Evolutionary conservation across 2,797 vertebrate genomes (phyloP).

Genomic region (Nannoperca obscura): DNA sequence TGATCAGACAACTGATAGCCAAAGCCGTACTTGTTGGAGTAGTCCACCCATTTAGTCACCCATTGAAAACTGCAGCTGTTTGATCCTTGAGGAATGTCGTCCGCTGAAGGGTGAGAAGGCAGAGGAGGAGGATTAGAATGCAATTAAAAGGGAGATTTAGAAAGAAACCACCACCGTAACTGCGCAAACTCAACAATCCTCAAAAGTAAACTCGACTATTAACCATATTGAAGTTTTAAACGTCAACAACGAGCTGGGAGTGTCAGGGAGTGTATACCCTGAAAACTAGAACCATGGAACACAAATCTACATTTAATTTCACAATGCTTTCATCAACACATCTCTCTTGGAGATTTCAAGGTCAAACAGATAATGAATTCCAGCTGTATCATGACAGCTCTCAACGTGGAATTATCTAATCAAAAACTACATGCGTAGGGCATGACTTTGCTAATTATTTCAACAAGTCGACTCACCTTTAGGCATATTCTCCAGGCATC

Average conservation of each 20-base stretch:
- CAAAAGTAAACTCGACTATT: background rate
- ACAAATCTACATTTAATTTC: background rate
- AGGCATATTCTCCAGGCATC: constrained; percentile 96
- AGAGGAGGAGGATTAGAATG: constrained; percentile 41
- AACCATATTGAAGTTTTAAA: background rate
- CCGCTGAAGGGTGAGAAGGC: constrained; percentile 76
- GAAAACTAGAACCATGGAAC: background rate
- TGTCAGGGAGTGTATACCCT: background rate
- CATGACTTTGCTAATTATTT: background rate
- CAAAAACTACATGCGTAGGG: background rate
- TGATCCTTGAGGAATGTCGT: constrained; percentile 90
- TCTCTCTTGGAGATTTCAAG: constrained; percentile 10
- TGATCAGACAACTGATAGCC: constrained; percentile 99
- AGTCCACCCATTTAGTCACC: constrained; percentile 99
- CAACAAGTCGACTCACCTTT: constrained; percentile 80
- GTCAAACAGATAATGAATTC: constrained; percentile 6
- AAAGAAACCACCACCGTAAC: constrained; percentile 4
- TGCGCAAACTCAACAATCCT: background rate
- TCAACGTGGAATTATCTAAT: background rate
- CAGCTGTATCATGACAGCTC: background rate
- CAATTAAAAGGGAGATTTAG: constrained; percentile 7
- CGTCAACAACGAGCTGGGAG: background rate
- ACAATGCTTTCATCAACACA: background rate
- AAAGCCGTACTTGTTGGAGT: constrained; percentile 99
- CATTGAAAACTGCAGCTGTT: constrained; percentile 92